Percentiles rank a stretch among this genome's conserved stretches.
These are phyloP conservation scores for Cisticola juncidis DNA, from an alignment of 2,113 vertebrate species.

Conservation along the genomic window DNA sequence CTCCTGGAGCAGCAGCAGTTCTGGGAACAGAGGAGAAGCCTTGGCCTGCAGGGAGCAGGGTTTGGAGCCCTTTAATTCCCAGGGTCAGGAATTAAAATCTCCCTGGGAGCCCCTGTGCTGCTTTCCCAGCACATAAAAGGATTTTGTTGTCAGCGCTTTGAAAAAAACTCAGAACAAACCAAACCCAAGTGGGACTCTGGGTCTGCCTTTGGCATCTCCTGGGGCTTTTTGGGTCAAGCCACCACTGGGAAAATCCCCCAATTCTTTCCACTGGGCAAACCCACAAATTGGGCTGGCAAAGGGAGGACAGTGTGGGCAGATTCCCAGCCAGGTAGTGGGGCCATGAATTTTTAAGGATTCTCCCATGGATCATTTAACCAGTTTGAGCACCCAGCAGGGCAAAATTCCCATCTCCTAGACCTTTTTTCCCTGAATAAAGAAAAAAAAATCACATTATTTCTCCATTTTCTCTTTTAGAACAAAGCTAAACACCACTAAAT, in stretches of 20 bases:
- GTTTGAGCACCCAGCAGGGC: neutral
- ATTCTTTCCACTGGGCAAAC: neutral
- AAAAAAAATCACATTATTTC: neutral
- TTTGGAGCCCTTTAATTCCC: neutral
- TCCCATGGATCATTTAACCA: neutral
- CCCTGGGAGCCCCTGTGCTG: neutral
- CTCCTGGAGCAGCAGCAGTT: neutral
- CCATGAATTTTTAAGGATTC: neutral
- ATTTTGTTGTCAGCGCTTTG: neutral
- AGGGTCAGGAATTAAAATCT: too few relatives aligned
- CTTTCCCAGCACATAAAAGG: constrained; percentile 57
- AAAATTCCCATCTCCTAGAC: neutral
- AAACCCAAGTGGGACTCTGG: neutral
- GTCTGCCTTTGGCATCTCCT: neutral
- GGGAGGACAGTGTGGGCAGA: neutral
- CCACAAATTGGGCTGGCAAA: neutral
- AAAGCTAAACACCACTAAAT: neutral
- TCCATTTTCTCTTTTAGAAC: neutral
- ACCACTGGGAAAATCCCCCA: neutral
- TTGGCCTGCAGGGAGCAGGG: neutral
- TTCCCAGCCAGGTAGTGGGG: neutral
- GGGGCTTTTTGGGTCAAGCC: neutral
- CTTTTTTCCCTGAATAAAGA: neutral
- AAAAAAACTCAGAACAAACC: neutral
- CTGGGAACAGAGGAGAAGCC: neutral